Evolutionary conservation across 2,797 vertebrate species (phyloP), one percentile per base, ranked within the genome.

Genomic region (Miichthys miiuy): DNA sequence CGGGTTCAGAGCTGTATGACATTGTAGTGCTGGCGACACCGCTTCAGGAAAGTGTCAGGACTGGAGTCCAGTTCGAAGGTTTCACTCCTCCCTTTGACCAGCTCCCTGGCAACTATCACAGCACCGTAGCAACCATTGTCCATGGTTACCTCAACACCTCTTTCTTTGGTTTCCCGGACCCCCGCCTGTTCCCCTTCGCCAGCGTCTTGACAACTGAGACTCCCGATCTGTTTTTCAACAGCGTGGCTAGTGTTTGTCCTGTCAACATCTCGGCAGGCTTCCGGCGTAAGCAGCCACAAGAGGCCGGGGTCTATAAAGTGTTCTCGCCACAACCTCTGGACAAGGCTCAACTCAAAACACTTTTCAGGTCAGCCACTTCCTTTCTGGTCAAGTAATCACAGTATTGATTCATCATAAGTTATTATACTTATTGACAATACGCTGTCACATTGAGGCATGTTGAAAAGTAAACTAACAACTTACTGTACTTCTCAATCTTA

Each of bases 111-210:
- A 88, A 92, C 73, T 99, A 97, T 91, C 97, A 98, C 79, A 92
- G 96, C 85, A 97, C 96, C 0, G 94, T 99, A 8, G 94, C 97
- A 25, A 98, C 98, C 0, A 91, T 99, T 58, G 95, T 99, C 73
- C 98, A 99, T 0, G 98, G 98, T 77, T 99, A 99, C 92, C 97
- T 99, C 85, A 99, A 99, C 93, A 97, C 97, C 42, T 96, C 97
- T 50, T 97, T 97, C 92, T 99, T 99, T 0, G 97, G 97, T 72
- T 99, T 98, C 90, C 94, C 96, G 0, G 98, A 99, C 86, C 97
- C 98, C 20, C 97, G 97, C 72, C 96, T 99, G 16, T 99, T 99
- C 88, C 98, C 98, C 0, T 99, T 98, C 0, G 94, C 97, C 75
- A 97, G 94, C 75, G 90, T 99, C 77, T 95, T 99, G 68, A 99